phyloP scores from a whole-genome alignment of 2,888 invertebrate genomes.

The Phragmatobia fuliginosa region DNA sequence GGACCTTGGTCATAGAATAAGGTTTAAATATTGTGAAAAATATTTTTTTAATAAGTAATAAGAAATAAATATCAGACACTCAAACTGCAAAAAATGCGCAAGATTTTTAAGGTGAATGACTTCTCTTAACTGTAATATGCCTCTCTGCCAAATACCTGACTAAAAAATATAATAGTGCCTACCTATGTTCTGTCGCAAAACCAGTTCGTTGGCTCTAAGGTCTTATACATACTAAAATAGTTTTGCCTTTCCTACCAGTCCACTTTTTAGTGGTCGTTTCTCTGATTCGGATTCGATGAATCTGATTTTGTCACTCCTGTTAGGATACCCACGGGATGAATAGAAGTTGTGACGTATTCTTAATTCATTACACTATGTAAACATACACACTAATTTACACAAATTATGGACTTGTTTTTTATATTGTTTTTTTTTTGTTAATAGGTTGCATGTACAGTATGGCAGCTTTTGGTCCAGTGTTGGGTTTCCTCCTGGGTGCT shows the following conservation, averaged over 20 bases:
- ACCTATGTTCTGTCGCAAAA: too few species aligned
- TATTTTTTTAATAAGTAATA: too few species aligned
- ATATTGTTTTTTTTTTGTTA: conserved; percentile 45
- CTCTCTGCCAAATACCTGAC: not conserved
- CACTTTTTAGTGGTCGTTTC: too few species aligned
- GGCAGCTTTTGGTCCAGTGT: conserved; percentile 98
- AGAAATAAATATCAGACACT: too few species aligned
- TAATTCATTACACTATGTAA: not conserved
- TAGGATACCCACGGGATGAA: too few species aligned
- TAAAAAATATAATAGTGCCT: too few species aligned
- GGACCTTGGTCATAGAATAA: too few species aligned
- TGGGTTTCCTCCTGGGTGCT: conserved; percentile 96
- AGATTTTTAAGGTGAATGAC: not conserved
- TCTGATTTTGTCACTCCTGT: too few species aligned
- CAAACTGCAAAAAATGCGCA: not conserved
- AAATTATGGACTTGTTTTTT: not conserved
- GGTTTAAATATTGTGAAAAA: too few species aligned
- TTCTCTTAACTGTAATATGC: not conserved
- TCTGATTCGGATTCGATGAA: too few species aligned
- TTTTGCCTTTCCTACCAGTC: not conserved
- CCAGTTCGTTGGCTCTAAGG: too few species aligned
- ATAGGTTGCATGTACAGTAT: conserved; percentile 98
- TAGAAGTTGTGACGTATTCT: too few species aligned
- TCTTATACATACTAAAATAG: not conserved
- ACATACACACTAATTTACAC: not conserved